These are phyloP conservation scores for Malurus melanocephalus DNA, from an alignment of 2,113 vertebrate species.

Conservation along the genomic window DNA sequence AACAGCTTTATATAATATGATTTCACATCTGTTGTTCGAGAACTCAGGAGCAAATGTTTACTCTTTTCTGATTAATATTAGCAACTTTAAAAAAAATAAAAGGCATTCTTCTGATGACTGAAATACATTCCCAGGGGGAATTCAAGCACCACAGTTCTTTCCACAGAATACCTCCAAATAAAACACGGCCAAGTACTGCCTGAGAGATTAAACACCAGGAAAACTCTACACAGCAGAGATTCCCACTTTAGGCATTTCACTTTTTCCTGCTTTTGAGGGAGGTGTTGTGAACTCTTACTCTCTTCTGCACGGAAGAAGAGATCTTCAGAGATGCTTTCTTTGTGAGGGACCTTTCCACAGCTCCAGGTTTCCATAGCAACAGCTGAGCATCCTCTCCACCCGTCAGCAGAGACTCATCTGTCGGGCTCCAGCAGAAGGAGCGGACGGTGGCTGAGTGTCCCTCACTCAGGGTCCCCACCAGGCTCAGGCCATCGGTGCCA, in stretches of 20 bases:
- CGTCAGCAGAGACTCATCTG: conserved; percentile 77
- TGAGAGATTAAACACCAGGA: neutral
- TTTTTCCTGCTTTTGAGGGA: conserved; percentile 68
- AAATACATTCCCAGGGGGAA: neutral
- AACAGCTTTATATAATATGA: neutral
- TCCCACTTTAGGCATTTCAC: neutral
- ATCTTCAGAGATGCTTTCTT: conserved; percentile 80
- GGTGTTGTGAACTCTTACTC: conserved; percentile 79
- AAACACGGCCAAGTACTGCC: neutral
- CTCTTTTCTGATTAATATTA: conserved; percentile 9
- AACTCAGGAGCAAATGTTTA: neutral
- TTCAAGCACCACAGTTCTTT: neutral
- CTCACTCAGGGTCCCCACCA: conserved; percentile 70
- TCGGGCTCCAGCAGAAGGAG: conserved; percentile 83
- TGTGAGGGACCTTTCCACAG: conserved; percentile 62
- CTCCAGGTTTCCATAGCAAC: conserved; percentile 86
- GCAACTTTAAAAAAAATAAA: neutral
- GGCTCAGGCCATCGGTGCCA: conserved; percentile 36
- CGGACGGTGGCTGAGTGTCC: conserved; percentile 83
- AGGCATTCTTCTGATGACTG: neutral
- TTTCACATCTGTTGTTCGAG: neutral
- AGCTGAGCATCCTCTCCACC: conserved; percentile 92
- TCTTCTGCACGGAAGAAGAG: conserved; percentile 78
- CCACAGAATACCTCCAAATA: neutral
- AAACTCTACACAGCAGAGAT: neutral